Evolutionary conservation across 2,797 vertebrate genomes (phyloP).

Genomic region (Huso huso): DNA sequence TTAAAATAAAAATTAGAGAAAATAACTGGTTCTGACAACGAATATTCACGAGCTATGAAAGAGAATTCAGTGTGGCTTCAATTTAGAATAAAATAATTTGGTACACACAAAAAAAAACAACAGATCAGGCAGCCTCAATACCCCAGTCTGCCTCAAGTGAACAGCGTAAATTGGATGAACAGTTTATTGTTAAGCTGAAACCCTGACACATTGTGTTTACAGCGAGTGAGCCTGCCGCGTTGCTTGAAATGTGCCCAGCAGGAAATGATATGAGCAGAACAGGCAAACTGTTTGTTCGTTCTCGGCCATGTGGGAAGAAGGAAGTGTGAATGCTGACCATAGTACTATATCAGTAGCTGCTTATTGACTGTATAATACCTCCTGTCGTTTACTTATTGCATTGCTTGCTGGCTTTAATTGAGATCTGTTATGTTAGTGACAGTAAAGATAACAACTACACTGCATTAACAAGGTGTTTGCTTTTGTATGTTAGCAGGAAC

Average conservation of each 20-base stretch:
- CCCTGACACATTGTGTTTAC: slow-evolving; percentile 10
- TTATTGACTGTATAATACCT: slow-evolving; percentile 13
- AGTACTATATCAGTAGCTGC: slow-evolving; percentile 25
- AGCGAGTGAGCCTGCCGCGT: slow-evolving; percentile 14
- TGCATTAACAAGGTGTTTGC: no score
- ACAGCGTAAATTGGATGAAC: slow-evolving; percentile 22
- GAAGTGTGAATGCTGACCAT: slow-evolving; percentile 20
- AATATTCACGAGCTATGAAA: no score
- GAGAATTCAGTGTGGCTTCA: no score
- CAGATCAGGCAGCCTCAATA: background rate
- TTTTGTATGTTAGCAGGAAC: no score
- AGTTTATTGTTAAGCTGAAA: slow-evolving; percentile 7
- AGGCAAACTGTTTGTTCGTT: slow-evolving; percentile 26
- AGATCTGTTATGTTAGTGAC: slow-evolving; percentile 24
- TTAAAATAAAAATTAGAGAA: background rate
- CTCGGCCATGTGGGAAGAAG: slow-evolving; percentile 19
- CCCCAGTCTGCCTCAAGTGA: background rate
- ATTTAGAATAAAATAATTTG: no score
- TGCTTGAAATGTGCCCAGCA: slow-evolving; percentile 21
- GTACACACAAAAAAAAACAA: no score
- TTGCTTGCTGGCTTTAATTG: slow-evolving; percentile 53
- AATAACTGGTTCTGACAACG: background rate
- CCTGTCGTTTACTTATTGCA: slow-evolving; percentile 45
- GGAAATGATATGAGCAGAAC: slow-evolving; percentile 31
- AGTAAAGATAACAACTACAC: no score